Base-by-base conservation (phyloP, 2,888 invertebrate genomes). In the Acrobasis consociella region DNA sequence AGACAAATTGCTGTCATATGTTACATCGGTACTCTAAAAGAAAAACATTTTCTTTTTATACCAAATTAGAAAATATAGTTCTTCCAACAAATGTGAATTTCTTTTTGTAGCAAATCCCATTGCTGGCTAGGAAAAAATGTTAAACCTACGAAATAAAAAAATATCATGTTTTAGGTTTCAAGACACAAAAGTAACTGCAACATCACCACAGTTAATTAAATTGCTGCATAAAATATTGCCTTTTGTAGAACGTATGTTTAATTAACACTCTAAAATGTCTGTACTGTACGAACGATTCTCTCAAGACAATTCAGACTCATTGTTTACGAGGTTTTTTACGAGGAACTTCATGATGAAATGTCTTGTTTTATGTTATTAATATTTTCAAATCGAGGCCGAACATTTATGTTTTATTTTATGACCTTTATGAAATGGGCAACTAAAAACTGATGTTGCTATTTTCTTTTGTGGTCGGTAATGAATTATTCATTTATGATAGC, bases 281-380 rank as follows among this genome's bases (percentile, higher is more conserved):
- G 39, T 39, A 50, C 39, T 16, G 39, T 39, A 50, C 38, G 50
- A 59, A 51, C 37, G 51, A 46, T 62, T 62, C 38, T 58, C 60
- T 58, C 49, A 22, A 49, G 60, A 65, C 60, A 52, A 64, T 58
- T 65, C 65, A 67, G 59, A 68, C 71, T 72, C 68, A 70, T 71
- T 72, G 65, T 70, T 69, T 72, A 72, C 66, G 68, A 71, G 67
- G 68, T 53, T 65, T 71, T 74, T 73, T 72, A 72, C 71, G 69
- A 70, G 64, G 67, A 69, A 72, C 66, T 65, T 65, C 51, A 71
- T 70, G 68, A 72, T 69, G 69, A 69, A 67, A 65, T 68, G 67
- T 69, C 65, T 67, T 66, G 65, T 73, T 74, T 73, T 72, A 72
- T 72, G 70, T 72, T 72, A 72, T 71, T 70, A 72, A 70, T 73